Evolutionary conservation across 2,888 invertebrate species (phyloP), one percentile per base, ranked within the genome.

Genomic region (Linyphia triangularis): DNA sequence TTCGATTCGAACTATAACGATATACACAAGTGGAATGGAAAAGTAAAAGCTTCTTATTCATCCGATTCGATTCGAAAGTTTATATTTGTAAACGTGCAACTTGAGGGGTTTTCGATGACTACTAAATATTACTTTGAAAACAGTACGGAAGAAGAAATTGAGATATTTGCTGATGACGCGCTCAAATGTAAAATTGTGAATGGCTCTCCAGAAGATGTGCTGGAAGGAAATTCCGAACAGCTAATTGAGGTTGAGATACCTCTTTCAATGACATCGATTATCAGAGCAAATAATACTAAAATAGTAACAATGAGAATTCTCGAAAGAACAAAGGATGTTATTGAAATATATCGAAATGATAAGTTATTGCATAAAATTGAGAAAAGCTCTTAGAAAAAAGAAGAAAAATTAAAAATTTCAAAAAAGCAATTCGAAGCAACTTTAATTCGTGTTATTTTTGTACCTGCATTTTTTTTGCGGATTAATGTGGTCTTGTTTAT

Each of bases 271-370:
- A 67, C 5, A 4, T 26, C 43, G 5, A 78, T 43, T 0, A 28
- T 78, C n/a, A 26, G 65, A 2, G 43, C 26, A 43, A 78, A 78
- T n/a, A 19, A 43, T 2, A 10, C 9, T 10, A 5, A 19, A 16
- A 65, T 78, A 22, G 30, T 40, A 24, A 78, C 65, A 65, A 3
- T 22, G 0, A 78, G 78, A 78, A 0, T 28, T 28, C 65, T 51
- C 30, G 65, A 19, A 65, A 43, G 43, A 28, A 4, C 10, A 10
- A 22, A 26, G n/a, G 65, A 78, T 13, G 1, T 26, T 16, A 65
- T 63, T 16, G n/a, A 78, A 43, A 6, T 78, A 2, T 65, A 67
- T 43, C 65, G 40, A 63, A 65, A 78, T 28, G 43, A 28, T 4
- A n/a, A 33, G 24, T 30, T 78, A 28, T 67, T 78, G 9, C 19